These are phyloP conservation scores for Malurus elegans DNA, from an alignment of 2,113 vertebrate species.

Conservation along the genomic window DNA sequence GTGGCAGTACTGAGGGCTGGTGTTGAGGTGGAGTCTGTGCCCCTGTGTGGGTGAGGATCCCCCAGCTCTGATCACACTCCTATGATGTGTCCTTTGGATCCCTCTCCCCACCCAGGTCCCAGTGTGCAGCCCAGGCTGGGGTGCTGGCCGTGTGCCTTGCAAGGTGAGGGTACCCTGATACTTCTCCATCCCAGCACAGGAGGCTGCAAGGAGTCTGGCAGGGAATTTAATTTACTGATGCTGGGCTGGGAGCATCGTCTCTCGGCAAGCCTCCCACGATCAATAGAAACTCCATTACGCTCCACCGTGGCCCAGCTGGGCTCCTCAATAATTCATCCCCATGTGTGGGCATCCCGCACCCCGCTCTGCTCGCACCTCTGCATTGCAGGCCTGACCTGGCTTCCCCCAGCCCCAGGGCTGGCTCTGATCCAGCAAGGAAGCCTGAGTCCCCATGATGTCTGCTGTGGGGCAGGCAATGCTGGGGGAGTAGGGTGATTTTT, in stretches of 20 bases:
- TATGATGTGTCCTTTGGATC: neutral
- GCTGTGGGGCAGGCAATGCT: neutral
- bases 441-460: neutral
- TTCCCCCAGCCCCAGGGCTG: neutral
- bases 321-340: slow-evolving; percentile 61
- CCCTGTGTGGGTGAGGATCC: neutral
- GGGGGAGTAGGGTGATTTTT: neutral
- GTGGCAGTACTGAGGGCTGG: neutral
- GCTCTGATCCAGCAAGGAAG: no score
- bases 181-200: neutral
- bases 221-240: slow-evolving; percentile 48
- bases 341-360: neutral
- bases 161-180: neutral
- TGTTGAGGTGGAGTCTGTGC: neutral
- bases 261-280: slow-evolving; percentile 18
- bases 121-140: neutral
- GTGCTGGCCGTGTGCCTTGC: neutral
- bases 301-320: slow-evolving; percentile 9
- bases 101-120: neutral
- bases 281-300: slow-evolving; percentile 67
- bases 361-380: neutral
- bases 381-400: slow-evolving; percentile 45
- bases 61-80: neutral
- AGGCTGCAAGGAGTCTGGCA: neutral
- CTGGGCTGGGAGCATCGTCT: slow-evolving; percentile 5